These are phyloP conservation scores for rat (Rattus norvegicus) DNA, from an alignment of 2,113 vertebrate species.

Conservation along the genomic window GRCr8 NC_086021.1:32754001-32754500, in stretches of 20 bases:
- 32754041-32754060: too few relatives aligned
- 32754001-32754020: too few relatives aligned
- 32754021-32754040: too few relatives aligned
- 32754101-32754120: too few relatives aligned
- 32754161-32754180: too few relatives aligned
- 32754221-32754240: background rate
- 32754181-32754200: background rate
- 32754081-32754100: too few relatives aligned
- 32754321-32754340: background rate
- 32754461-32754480: background rate
- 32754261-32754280: background rate
- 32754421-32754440: background rate
- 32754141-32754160: too few relatives aligned
- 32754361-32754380: background rate
- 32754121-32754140: too few relatives aligned
- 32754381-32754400: background rate
- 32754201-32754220: background rate
- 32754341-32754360: background rate
- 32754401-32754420: background rate
- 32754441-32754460: background rate
- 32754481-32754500: too few relatives aligned
- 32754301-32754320: background rate
- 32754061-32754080: too few relatives aligned
- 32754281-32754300: background rate
- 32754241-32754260: background rate